Conservation (phyloP, 2,888 invertebrate species). For the Crossocerus cetratus region DNA sequence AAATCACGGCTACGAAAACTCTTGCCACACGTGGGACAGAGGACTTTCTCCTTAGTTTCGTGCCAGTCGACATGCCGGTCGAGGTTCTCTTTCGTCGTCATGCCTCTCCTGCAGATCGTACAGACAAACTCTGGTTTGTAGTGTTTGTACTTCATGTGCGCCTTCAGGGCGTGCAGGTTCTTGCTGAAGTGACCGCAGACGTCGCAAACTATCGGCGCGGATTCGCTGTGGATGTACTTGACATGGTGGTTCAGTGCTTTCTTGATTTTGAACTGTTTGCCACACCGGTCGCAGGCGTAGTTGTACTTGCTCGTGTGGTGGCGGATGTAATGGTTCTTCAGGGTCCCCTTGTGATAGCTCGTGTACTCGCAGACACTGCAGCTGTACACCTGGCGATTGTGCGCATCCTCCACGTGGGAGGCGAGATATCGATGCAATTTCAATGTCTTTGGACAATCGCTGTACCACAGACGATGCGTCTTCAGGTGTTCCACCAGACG, state of each 20-base stretch:
- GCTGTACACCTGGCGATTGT: conserved; percentile 51
- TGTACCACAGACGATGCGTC: conserved; percentile 47
- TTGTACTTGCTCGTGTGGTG: conserved; percentile 61
- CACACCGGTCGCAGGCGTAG: conserved; percentile 61
- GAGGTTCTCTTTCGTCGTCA: conserved; percentile 63
- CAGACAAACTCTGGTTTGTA: conserved; percentile 63
- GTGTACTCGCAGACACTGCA: conserved; percentile 63
- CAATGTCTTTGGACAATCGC: conserved; percentile 53
- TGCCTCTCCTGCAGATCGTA: conserved; percentile 62
- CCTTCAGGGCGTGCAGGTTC: conserved; percentile 64
- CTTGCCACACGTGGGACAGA: conserved; percentile 66
- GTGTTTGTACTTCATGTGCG: conserved; percentile 64
- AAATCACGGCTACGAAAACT: conserved; percentile 62
- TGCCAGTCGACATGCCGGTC: conserved; percentile 64
- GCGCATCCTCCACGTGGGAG: conserved; percentile 51
- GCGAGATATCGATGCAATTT: conserved; percentile 42
- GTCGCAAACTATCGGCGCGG: conserved; percentile 64
- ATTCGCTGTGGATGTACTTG: conserved; percentile 59
- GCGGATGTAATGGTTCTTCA: conserved; percentile 62
- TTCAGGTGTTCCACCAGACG: conserved; percentile 55
- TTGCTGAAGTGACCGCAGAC: conserved; percentile 65
- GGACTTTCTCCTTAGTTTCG: conserved; percentile 63
- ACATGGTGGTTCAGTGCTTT: conserved; percentile 64
- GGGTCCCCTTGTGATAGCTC: conserved; percentile 61
- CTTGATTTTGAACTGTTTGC: conserved; percentile 63